Evolutionary conservation across 2,888 invertebrate species (phyloP).

Genomic region (Nebria salina): DNA sequence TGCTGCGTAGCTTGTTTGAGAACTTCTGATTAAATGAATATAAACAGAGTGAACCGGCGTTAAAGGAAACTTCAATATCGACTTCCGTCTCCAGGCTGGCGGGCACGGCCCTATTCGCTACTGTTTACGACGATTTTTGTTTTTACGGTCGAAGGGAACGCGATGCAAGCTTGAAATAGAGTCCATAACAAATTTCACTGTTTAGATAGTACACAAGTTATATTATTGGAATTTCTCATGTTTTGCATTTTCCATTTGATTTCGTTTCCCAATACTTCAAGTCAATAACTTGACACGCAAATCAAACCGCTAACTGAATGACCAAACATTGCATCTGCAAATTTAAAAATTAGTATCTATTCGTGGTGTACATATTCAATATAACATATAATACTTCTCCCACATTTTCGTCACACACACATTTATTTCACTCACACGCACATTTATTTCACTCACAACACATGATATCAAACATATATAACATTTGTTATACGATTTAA

Average conservation of each 20-base stretch:
- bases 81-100: constrained; percentile 12
- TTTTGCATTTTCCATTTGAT: not conserved
- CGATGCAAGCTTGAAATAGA: constrained; percentile 7
- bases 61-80: constrained; percentile 1
- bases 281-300: not conserved
- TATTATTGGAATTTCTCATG: not conserved
- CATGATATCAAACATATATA: too few relatives aligned
- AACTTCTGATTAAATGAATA: constrained; percentile 1
- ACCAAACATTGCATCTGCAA: not conserved
- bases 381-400: too few relatives aligned
- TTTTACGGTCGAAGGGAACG: constrained; percentile 1
- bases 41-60: constrained; percentile 1
- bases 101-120: not conserved
- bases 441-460: too few relatives aligned
- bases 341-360: too few relatives aligned
- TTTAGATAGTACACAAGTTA: not conserved
- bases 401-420: too few relatives aligned
- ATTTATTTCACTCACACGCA: too few relatives aligned
- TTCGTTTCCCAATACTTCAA: not conserved
- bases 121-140: constrained; percentile 25
- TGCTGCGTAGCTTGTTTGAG: not conserved
- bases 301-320: not conserved
- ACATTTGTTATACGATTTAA: too few relatives aligned
- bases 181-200: not conserved
- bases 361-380: too few relatives aligned